Base-by-base conservation (phyloP, 2,888 invertebrate species). In the Plemyria rubiginata region DNA sequence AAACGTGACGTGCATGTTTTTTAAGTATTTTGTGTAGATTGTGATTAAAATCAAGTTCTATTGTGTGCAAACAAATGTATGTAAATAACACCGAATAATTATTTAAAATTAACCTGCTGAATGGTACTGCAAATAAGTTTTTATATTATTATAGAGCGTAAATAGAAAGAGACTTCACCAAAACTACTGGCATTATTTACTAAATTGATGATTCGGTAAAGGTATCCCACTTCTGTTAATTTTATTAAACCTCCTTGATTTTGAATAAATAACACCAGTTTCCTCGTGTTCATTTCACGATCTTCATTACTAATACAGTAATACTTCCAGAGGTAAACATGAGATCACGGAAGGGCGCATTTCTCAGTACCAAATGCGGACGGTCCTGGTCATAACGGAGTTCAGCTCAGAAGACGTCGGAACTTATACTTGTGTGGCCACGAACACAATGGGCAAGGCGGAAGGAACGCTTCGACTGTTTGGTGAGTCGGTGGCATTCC, bases 361-460 rank as follows among this genome's bases (percentile, higher is more conserved):
- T 50, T 92, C 94, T 6, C 83, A 93, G 52, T 96, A 95, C 85
- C 95, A 95, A 81, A 90, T 94, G 52, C 92, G 94, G 61, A 94
- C 95, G 79, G 91, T 94, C 57, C 87, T 96, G 62, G 94, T 93
- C 57, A 94, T 96, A 73, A 91, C 92, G 41, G 93, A 94, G 72
- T 94, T 96, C 73, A 91, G 88, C 56, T 84, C 85, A 54, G 87
- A 92, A 65, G 96, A 96, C 80, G 87, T 94, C 46, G 96, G 95
- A 4, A 94, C 94, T 2, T 96, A 96, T 81, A 95, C 94, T 52
- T 96, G 96, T 78, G 94, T 95, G 0, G 95, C 96, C 1, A 94
- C 95, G 8, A 96, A 96, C 74, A 94, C 95, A 9, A 92, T 96
- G 83, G 96, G 96, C 4, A 95, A 94, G 77, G 94, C 95, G 1